Percentiles rank a stretch among this genome's conserved stretches.
These are phyloP conservation scores for Myanophis thanlyinensis DNA, from an alignment of 2,113 vertebrate genomes.

Conservation along the genomic window DNA sequence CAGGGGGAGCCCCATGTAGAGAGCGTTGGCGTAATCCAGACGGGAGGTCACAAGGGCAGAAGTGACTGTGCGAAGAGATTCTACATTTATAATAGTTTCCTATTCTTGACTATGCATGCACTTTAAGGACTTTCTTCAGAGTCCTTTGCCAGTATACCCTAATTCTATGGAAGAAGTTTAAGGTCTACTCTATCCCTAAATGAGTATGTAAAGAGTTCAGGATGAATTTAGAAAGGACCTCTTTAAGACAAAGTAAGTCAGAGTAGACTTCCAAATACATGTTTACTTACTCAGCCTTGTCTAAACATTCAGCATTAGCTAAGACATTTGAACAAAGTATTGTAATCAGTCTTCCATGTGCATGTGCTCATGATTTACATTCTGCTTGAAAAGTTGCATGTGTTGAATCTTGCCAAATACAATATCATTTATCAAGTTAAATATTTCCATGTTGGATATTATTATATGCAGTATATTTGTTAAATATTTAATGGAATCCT, in stretches of 20 bases:
- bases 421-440: not conserved
- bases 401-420: not conserved
- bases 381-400: not conserved
- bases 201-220: not conserved
- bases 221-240: not conserved
- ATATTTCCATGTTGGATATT: not conserved
- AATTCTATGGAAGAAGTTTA: not conserved
- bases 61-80: too few species aligned
- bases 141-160: not conserved
- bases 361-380: not conserved
- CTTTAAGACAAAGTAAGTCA: not conserved
- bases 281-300: not conserved
- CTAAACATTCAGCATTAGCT: not conserved
- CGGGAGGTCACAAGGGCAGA: too few species aligned
- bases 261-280: not conserved
- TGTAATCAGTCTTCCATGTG: not conserved
- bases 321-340: not conserved
- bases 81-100: not conserved
- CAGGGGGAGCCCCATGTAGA: too few species aligned
- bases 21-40: too few species aligned
- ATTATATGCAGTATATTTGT: not conserved
- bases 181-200: not conserved
- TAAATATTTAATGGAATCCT: not conserved
- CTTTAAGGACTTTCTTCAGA: not conserved
- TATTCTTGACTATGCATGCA: not conserved